Evolutionary conservation across 1,140 invertebrate species (phyloP).

Genomic region (Drosophila rufa): DNA sequence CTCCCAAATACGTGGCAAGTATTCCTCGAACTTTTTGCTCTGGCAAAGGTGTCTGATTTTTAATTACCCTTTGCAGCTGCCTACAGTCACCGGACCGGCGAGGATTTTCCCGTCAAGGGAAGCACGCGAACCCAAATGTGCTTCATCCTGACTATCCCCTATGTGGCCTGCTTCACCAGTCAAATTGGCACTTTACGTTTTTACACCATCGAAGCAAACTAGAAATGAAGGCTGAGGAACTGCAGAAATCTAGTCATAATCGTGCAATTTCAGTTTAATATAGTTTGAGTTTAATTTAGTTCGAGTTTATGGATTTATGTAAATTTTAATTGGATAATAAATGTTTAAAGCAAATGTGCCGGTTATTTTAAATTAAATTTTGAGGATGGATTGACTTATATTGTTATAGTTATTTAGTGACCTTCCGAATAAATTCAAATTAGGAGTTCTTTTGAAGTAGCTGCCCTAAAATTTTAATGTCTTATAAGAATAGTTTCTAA

Average conservation of each 20-base stretch:
- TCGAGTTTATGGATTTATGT: background rate
- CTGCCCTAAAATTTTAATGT: background rate
- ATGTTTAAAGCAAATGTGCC: no score
- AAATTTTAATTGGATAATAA: background rate
- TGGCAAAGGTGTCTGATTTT: background rate
- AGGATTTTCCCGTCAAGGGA: constrained; percentile 53
- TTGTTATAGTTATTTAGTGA: no score
- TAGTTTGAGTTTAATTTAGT: background rate
- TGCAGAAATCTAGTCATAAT: background rate
- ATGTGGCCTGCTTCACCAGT: constrained; percentile 50
- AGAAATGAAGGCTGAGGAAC: background rate
- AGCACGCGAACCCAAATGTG: constrained; percentile 53
- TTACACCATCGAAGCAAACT: constrained; percentile 29
- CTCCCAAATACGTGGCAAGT: constrained; percentile 63
- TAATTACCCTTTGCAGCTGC: constrained; percentile 35
- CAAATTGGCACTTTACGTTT: constrained; percentile 56
- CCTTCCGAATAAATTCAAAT: no score
- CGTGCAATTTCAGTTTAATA: constrained; percentile 35
- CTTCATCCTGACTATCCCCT: constrained; percentile 56
- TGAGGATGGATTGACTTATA: no score
- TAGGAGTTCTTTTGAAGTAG: no score
- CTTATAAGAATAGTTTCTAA: background rate
- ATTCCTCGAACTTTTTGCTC: background rate
- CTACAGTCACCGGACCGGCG: constrained; percentile 43
- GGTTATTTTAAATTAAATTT: no score